Conservation (phyloP, 1,140 invertebrate species). For the Lutraria rhynchaena region DNA sequence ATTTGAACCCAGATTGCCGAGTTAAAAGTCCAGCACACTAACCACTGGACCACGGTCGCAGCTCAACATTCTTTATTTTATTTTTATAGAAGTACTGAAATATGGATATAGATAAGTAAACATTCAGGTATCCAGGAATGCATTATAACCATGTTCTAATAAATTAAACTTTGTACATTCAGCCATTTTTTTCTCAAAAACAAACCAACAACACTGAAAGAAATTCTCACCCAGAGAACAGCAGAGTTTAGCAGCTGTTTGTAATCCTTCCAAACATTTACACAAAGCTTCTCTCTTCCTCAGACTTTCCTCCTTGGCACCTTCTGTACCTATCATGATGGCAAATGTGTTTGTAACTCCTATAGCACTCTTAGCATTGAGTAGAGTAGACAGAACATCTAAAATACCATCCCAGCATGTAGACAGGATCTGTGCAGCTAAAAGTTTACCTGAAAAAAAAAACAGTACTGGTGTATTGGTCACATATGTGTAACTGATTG, state of each 20-base stretch:
- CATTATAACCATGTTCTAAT: too few relatives aligned
- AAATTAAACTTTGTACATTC: too few relatives aligned
- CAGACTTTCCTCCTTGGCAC: constrained; percentile 82
- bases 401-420: constrained; percentile 96
- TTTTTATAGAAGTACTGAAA: too few relatives aligned
- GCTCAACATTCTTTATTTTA: too few relatives aligned
- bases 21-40: too few relatives aligned
- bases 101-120: too few relatives aligned
- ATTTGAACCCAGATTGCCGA: too few relatives aligned
- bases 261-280: constrained; percentile 92
- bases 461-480: background rate
- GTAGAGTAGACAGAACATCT: constrained; percentile 90
- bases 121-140: too few relatives aligned
- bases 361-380: constrained; percentile 85
- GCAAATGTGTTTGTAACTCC: constrained; percentile 81
- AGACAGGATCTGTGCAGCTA: constrained; percentile 87
- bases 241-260: constrained; percentile 86
- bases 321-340: constrained; percentile 82
- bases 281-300: constrained; percentile 88
- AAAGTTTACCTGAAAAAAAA: constrained; percentile 81
- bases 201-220: too few relatives aligned
- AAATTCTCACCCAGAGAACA: constrained; percentile 87
- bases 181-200: too few relatives aligned
- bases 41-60: too few relatives aligned
- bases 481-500: too few relatives aligned